These are phyloP conservation scores for Sterrhoptilus dennistouni DNA, from an alignment of 2,113 vertebrate species.

Conservation along the genomic window DNA sequence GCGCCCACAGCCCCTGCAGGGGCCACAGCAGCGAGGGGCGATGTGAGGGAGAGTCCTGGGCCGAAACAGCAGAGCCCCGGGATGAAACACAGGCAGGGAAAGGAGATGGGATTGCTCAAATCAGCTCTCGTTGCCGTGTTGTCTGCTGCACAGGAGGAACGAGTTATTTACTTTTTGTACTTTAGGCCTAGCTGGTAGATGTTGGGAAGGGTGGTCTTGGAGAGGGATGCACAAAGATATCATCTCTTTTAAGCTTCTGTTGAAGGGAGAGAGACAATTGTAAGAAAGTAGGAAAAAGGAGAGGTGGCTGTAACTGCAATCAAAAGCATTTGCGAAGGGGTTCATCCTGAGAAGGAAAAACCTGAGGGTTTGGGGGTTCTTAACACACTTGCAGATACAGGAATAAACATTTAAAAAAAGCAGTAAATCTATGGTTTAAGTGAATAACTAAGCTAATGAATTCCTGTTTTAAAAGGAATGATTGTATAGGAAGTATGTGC, in stretches of 20 bases:
- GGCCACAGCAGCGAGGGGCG: accelerated
- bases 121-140: not conserved
- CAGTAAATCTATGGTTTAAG: not conserved
- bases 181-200: not conserved
- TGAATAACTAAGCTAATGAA: not conserved
- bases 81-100: not conserved
- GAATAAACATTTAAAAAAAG: not conserved
- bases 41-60: accelerated
- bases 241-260: not conserved
- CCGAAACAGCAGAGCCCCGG: not conserved
- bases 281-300: not conserved
- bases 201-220: not conserved
- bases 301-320: no score
- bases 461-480: not conserved
- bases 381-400: not conserved
- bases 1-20: accelerated
- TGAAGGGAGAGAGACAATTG: not conserved
- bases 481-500: not conserved
- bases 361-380: not conserved
- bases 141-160: not conserved
- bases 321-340: not conserved
- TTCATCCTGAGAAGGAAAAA: not conserved
- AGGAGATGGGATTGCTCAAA: not conserved
- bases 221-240: not conserved
- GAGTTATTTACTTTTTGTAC: not conserved